Base-by-base conservation (phyloP, 2,113 vertebrate species). In the Lonchura striata region DNA sequence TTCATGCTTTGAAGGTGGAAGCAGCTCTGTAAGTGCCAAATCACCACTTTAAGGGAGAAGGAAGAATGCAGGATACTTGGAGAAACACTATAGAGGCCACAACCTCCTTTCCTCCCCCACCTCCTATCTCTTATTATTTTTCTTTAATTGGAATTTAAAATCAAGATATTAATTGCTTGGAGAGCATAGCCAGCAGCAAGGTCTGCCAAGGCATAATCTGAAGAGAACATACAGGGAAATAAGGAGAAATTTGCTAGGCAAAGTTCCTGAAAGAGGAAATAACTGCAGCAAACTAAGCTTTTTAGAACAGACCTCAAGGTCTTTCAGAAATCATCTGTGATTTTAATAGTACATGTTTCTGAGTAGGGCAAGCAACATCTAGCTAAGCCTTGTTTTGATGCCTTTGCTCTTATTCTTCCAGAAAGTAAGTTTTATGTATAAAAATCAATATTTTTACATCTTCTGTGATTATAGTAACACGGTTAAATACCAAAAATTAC, bases 101-200 rank as follows among this genome's bases (percentile, higher is more conserved):
- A 65, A 52, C 20, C 3, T 10, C 10, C 9, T 33, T 61, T 68
- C 24, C 3, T 39, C 7, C 6, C 3, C 7, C 7, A 15, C 18
- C 8, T 28, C 8, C 8, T 44, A 8, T 9, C 14, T 33, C 39
- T 31, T 68, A 35, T 35, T 61, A 11, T 61, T 69, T 54, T 61
- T 31, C 54, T 42, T 54, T 63, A 7, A 22, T 72, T 76, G 59
- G 33, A 82, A 21, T 33, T 82, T 63, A 80, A 68, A 33, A 80
- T 59, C 0, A 0, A 77, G 65, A 30, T 11, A 57, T 10, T 33
- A 65, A 52, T 17, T 60, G 10, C 17, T 25, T 41, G 37, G 19
- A 24, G 12, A 5, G 3, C 37, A 56, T 6, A 89, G 28, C 21
- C 63, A 93, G 69, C 46, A 64, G 41, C 46, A 91, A 78, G 42